Conservation (phyloP, 2,888 invertebrate genomes). For the Oegoconia quadripuncta region DNA sequence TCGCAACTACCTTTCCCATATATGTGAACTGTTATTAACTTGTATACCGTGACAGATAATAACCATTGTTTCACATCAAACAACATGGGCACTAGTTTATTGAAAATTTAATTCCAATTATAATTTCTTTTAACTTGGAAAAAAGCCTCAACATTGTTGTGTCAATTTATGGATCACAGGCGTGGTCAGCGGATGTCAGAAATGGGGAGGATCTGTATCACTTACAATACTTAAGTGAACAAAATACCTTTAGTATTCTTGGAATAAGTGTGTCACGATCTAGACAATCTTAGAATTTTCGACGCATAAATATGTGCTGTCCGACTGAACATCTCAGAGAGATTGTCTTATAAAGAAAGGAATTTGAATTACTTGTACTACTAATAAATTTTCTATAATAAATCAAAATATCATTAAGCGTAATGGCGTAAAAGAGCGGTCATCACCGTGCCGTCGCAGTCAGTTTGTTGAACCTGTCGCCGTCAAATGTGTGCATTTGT, state of each 20-base stretch:
- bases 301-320: slow-evolving; percentile 34
- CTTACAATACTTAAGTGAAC: too few relatives aligned
- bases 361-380: background rate
- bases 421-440: slow-evolving; percentile 60
- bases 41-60: slow-evolving; percentile 10
- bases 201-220: background rate
- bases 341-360: too few relatives aligned
- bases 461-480: slow-evolving; percentile 73
- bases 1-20: slow-evolving; percentile 17
- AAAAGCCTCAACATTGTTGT: background rate
- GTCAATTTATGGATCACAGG: background rate
- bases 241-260: too few relatives aligned
- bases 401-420: slow-evolving; percentile 59
- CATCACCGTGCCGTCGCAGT: slow-evolving; percentile 50
- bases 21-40: slow-evolving; percentile 10
- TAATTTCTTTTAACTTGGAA: background rate
- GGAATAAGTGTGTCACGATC: too few relatives aligned
- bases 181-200: background rate
- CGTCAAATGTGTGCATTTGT: slow-evolving; percentile 64
- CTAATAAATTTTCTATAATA: slow-evolving; percentile 51
- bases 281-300: slow-evolving; percentile 39
- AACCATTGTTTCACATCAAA: slow-evolving; percentile 10
- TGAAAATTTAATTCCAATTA: slow-evolving; percentile 9
- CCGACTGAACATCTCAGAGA: slow-evolving; percentile 37
- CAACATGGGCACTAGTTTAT: slow-evolving; percentile 1